Evolutionary conservation across 2,113 vertebrate species (phyloP).

Genomic region (Melanerpes formicivorus): DNA sequence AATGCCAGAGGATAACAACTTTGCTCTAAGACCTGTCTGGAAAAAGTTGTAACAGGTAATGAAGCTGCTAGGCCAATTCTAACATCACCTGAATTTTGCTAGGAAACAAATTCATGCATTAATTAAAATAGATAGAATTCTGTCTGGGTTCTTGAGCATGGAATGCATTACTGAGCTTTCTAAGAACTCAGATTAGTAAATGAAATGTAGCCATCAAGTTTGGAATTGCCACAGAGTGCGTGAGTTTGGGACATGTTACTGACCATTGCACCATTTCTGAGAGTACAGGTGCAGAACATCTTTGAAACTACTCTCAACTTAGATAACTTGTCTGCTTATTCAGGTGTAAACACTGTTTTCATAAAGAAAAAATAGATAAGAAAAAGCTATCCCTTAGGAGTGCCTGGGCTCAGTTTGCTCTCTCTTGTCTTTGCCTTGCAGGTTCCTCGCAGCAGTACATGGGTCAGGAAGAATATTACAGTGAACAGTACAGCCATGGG

Average conservation of each 20-base stretch:
- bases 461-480: constrained; percentile 96
- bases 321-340: background rate
- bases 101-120: background rate
- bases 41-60: constrained; percentile 37
- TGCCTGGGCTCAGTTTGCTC: background rate
- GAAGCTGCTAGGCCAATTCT: constrained; percentile 13
- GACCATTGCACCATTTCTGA: background rate
- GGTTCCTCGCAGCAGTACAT: constrained; percentile 93
- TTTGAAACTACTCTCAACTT: background rate
- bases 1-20: constrained; percentile 22
- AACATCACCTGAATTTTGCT: constrained; percentile 20
- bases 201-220: background rate
- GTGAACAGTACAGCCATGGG: constrained; percentile 91
- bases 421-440: constrained; percentile 65
- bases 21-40: constrained; percentile 3
- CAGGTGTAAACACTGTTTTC: background rate
- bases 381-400: background rate
- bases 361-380: background rate
- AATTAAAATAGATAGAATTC: background rate
- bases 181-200: background rate
- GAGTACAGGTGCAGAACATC: background rate
- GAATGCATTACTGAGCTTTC: background rate
- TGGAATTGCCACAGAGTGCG: accelerated
- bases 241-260: background rate
- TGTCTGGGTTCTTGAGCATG: background rate